Conservation (phyloP, 2,888 invertebrate genomes). For the Habrosyne pyritoides region DNA sequence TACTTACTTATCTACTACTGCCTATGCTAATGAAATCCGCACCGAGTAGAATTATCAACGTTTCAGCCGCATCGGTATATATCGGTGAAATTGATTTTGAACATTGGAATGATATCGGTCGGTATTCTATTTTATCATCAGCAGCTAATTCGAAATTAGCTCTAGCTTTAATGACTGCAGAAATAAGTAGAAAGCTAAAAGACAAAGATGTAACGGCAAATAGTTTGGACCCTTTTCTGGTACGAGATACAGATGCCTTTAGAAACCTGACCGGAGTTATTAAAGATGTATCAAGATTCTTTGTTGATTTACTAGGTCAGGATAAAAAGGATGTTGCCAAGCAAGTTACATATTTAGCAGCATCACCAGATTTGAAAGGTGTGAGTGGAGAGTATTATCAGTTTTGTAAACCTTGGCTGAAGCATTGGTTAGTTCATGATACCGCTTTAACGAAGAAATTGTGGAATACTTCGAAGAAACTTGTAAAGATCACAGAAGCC, state of each 20-base stretch:
- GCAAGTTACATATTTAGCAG: constrained; percentile 61
- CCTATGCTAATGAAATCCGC: constrained; percentile 48
- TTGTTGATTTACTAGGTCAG: constrained; percentile 59
- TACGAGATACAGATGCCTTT: constrained; percentile 60
- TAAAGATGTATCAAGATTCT: constrained; percentile 43
- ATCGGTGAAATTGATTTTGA: constrained; percentile 68
- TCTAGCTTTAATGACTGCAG: constrained; percentile 84
- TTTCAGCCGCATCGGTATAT: constrained; percentile 85
- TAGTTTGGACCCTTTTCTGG: constrained; percentile 82
- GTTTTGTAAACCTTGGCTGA: constrained; percentile 58
- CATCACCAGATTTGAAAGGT: constrained; percentile 49
- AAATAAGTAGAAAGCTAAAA: constrained; percentile 81
- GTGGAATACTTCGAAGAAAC: constrained; percentile 62
- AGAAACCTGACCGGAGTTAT: constrained; percentile 47
- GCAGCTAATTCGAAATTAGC: constrained; percentile 83
- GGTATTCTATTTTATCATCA: constrained; percentile 48
- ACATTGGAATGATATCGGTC: constrained; percentile 64
- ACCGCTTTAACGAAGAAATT: constrained; percentile 45
- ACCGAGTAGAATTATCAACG: constrained; percentile 85
- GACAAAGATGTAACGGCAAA: constrained; percentile 86
- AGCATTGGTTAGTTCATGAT: constrained; percentile 61
- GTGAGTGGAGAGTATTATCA: constrained; percentile 64
- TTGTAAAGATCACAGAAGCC: constrained; percentile 52
- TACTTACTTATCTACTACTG: constrained; percentile 55
- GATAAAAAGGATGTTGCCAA: constrained; percentile 63